Evolutionary conservation across 2,888 invertebrate species (phyloP), one percentile per base, ranked within the genome.

Genomic region (Reticulitermes lucifugus): DNA sequence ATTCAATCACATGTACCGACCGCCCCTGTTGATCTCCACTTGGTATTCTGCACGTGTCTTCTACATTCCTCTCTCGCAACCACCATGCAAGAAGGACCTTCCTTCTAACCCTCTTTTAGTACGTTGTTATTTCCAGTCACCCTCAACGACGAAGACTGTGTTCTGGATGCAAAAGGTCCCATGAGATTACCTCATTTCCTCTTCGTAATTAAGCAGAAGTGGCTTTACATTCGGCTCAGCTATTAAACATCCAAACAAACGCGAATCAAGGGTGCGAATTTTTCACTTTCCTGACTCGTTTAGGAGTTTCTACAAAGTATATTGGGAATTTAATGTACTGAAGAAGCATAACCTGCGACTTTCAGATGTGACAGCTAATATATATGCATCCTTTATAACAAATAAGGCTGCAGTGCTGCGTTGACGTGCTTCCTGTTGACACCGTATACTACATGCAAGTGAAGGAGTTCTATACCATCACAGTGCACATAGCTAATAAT

Each of bases 1-100:
- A 84, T 84, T 84, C 84, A 84, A 84, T 84, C 84, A 81, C 79
- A 51, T 35, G 41, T n/a, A 29, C 80, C 79, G 35, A 35, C 35
- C 22, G 10, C 77, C 25, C 77, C 77, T 77, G 77, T 77, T 77
- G 77, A 77, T 77, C 77, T 46, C 77, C 29, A 25, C 25, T 84
- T 75, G 60, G 12, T 84, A 84, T 84, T 84, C 84, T 70, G 79
- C 43, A 79, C 41, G 65, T 79, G 29, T 84, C 43, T 29, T 70
- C n/a, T 21, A 41, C 82, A 70, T 82, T 82, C 84, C 25, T 79
- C 84, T 79, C 75, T 10, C 29, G 35, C 43, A n/a, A 77, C 46
- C n/a, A 46, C 46, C 77, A 46, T 12, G 77, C 73, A 73, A 73
- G 35, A 73, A 73, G 73, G 65, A 65, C 65, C 5, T 55, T 55